Evolutionary conservation across 2,797 vertebrate species (phyloP).

Genomic region (Nannoperca obscura): DNA sequence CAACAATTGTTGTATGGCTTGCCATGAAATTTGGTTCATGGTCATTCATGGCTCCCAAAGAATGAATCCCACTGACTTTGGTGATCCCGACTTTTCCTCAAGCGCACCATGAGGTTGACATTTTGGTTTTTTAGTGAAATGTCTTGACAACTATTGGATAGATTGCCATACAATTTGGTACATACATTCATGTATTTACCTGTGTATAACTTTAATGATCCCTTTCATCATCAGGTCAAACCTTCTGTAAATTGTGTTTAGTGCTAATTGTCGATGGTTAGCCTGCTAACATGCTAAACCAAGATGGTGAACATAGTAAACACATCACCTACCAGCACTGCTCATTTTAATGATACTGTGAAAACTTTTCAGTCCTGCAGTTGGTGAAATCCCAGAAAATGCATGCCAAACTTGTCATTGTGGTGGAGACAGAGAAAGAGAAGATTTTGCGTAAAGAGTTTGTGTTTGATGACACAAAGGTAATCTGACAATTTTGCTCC

Average conservation of each 20-base stretch:
- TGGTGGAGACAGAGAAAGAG: constrained; percentile 95
- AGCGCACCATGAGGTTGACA: not conserved
- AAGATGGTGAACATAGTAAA: not conserved
- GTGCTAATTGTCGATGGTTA: not conserved
- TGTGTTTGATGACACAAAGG: constrained; percentile 95
- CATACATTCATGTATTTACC: not conserved
- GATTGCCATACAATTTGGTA: not conserved
- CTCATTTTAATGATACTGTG: not conserved
- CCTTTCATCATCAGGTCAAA: not conserved
- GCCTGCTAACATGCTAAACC: not conserved
- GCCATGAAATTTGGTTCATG: constrained; percentile 4
- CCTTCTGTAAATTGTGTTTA: not conserved
- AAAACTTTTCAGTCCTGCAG: constrained; percentile 89
- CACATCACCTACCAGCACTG: not conserved
- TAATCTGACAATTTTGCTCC: constrained; percentile 59
- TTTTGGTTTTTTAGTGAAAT: not conserved
- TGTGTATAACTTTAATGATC: not conserved
- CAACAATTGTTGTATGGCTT: not conserved
- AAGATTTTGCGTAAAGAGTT: constrained; percentile 94
- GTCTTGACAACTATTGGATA: not conserved
- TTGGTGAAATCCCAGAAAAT: constrained; percentile 97
- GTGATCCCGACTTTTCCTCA: not conserved
- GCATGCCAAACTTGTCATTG: constrained; percentile 91
- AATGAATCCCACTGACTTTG: not conserved
- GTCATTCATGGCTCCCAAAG: not conserved